A percentile compares a stretch with the other conserved stretches of the same genome.
These are phyloP conservation scores for Sylvilagus floridanus DNA, from an alignment of 2,797 vertebrate species.

Conservation along the genomic window DNA sequence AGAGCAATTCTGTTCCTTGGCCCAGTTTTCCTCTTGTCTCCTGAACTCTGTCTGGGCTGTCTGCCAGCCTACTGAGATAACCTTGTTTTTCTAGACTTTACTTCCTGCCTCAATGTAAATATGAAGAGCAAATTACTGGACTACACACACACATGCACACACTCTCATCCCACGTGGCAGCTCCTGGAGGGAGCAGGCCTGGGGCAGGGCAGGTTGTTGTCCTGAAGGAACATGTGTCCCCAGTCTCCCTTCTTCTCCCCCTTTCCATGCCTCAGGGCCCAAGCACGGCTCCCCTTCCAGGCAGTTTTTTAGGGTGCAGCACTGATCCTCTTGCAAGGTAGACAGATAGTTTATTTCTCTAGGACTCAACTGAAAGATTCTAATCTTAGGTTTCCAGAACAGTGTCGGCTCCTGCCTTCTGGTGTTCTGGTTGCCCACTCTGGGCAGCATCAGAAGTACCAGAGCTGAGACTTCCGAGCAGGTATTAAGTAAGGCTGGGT, in stretches of 20 bases:
- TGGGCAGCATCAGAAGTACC: background rate
- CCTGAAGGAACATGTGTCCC: background rate
- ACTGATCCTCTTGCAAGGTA: background rate
- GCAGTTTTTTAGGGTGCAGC: background rate
- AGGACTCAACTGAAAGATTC: background rate
- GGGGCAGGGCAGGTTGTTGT: no score
- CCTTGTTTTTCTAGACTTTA: background rate
- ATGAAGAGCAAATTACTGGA: background rate
- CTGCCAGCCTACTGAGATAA: background rate
- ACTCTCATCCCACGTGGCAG: background rate
- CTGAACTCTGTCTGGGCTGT: background rate
- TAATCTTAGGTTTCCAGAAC: background rate
- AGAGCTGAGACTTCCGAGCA: slow-evolving; percentile 1
- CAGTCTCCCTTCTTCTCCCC: fast-evolving
- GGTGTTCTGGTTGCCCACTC: background rate
- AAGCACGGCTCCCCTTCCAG: background rate
- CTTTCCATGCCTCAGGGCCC: background rate
- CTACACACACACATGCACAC: no score
- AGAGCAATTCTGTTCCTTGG: background rate
- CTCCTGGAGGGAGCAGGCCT: background rate
- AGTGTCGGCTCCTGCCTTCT: background rate
- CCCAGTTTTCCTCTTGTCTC: background rate
- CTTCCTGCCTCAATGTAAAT: background rate
- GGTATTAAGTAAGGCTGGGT: background rate
- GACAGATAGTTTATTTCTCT: slow-evolving; percentile 13